Evolutionary conservation across 2,797 vertebrate species (phyloP), one percentile per base, ranked within the genome.

Genomic region (Syngnathus acus): DNA sequence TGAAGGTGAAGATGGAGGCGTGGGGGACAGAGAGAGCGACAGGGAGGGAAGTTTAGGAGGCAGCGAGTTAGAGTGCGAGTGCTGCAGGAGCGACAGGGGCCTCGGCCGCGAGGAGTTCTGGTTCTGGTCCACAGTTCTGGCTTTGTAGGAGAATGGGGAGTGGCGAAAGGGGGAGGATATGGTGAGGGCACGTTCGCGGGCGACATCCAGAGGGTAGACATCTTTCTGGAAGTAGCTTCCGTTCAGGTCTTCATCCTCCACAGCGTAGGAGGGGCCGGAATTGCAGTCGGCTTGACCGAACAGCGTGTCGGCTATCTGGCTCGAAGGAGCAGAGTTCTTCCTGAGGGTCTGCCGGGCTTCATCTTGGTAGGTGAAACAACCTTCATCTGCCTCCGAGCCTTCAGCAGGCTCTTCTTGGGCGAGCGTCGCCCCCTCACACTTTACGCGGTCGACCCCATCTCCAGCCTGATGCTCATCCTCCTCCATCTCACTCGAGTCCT

Each of bases 151-250:
- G 69, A 92, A 91, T 2, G 90, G 90, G 21, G 88, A 82, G 72
- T 90, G 91, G 45, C 92, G 89, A 67, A 91, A 92, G 3, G 92
- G 91, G 11, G 91, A 92, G 17, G 91, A 92, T 76, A 93, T 92
- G 70, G 92, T 92, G 63, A 92, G 88, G 2, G 91, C 53, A 58
- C 91, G 84, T 58, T 92, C 92, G 1, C 92, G 88, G 50, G 83
- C 65, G 1, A 87, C 70, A 1, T 92, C 89, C 43, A 76, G 58
- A 3, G 84, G 75, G 77, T 86, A 92, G 0, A 83, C 42, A 9
- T 89, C 88, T 71, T 81, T 87, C 71, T 86, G 86, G 77, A 86
- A 91, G 77, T 84, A 92, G 9, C 80, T 82, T 64, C 89, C 90
- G 19, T 91, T 91, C 53, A 92, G 72, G 67, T 91, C 89, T 68